Evolutionary conservation across 1,140 invertebrate genomes (phyloP), one percentile per base, ranked within the genome.

Genomic region (Drosophila virilis): DNA sequence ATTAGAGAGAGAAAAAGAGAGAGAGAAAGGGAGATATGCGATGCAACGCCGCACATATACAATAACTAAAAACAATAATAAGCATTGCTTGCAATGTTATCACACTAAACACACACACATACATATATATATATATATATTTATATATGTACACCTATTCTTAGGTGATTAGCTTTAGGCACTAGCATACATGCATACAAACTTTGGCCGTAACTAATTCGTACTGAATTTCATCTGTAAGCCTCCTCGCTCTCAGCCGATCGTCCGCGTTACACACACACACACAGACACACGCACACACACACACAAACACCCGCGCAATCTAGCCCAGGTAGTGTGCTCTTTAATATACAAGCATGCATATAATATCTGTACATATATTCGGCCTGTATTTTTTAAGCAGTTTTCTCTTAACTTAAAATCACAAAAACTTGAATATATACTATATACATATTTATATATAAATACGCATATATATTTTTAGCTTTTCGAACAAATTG

Each of bases 1-100:
- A 98, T 94, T 98, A 95, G 96, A 74, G 33, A n/a, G 43, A 48
- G 17, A 8, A 37, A 8, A 17, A 48, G 10, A 46, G 22, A 28
- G 12, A 50, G 42, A 55, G 35, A 48, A 0, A 65, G 10, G 5
- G n/a, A 52, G 1, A 60, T 52, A 35, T 62, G 59, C 12, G 42
- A 61, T n/a, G 58, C 57, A 62, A 51, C 28, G 22, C 17, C 48
- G 64, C 70, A 60, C 70, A 67, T 28, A 28, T 28, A 60, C 33
- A 52, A 22, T 45, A 51, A 33, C 4, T 13, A 50, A n/a, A 33
- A 58, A 50, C 33, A 67, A 66, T 42, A 58, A 33, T 33, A 7
- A 17, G 32, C 22, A 55, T 70, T 70, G 50, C 43, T 48, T 48
- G 28, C 61, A 58, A 64, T 46, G 17, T 46, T 55, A 55, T 48